Percentiles rank a stretch among this genome's conserved stretches.
phyloP scores from a whole-genome alignment of 1,140 invertebrate genomes.

The Odontomachus brunneus region DNA sequence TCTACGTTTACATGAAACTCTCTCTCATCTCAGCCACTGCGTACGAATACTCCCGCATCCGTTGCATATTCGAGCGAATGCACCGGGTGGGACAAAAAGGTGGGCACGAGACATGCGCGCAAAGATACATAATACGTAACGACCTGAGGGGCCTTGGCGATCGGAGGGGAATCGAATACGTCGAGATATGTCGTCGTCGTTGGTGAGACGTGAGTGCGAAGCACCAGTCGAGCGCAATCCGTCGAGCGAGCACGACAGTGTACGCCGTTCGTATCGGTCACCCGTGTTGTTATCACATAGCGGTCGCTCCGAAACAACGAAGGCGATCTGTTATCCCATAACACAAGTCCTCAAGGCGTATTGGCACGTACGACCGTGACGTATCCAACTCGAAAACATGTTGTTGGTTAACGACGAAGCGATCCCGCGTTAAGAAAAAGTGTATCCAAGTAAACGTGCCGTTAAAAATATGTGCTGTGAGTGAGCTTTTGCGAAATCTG shows the following conservation, averaged over 20 bases:
- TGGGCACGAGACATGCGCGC: constrained; percentile 55
- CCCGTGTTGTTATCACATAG: not conserved
- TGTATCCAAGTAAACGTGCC: too few species aligned
- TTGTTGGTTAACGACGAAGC: too few species aligned
- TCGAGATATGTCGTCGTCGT: constrained; percentile 8
- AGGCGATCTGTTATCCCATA: not conserved
- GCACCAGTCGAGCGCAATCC: constrained; percentile 43
- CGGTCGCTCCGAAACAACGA: not conserved
- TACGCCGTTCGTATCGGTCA: too few species aligned
- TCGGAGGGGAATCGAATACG: constrained; percentile 3
- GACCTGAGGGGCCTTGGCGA: not conserved
- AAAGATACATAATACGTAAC: constrained; percentile 40
- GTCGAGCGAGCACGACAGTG: too few species aligned
- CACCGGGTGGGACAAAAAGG: constrained; percentile 10
- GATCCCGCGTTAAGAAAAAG: too few species aligned
- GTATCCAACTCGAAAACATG: too few species aligned
- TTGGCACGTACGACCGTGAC: too few species aligned
- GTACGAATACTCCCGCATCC: not conserved
- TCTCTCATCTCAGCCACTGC: not conserved
- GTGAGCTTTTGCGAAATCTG: too few species aligned
- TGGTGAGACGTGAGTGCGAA: constrained; percentile 13
- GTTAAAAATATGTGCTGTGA: too few species aligned
- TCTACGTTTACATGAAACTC: too few species aligned
- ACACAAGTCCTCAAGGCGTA: too few species aligned
- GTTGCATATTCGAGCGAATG: not conserved